Evolutionary conservation across 2,888 invertebrate genomes (phyloP), one percentile per base, ranked within the genome.

Genomic region (Ligdia adustata): DNA sequence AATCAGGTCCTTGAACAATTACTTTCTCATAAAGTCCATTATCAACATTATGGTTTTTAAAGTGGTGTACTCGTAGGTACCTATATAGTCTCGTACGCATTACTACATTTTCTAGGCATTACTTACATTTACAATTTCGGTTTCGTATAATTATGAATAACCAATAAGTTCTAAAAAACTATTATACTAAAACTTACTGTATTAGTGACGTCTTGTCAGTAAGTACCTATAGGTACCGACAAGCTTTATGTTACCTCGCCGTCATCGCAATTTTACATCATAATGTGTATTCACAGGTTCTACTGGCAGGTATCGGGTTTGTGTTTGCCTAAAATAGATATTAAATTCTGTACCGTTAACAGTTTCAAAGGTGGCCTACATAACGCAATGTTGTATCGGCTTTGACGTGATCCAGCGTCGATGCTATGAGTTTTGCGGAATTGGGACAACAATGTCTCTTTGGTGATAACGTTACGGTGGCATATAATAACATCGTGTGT

Each of bases 331-430:
- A 32, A 52, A 55, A 50, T 52, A 55, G 44, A 55, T 55, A 59
- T 55, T 50, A 56, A 56, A 59, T 59, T 59, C 39, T 47, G 22
- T 41, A 35, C 15, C 29, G 27, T 37, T 28, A 29, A 37, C 39
- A 28, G 34, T 48, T 45, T 47, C 59, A 59, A 59, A 59, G 59
- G 56, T 48, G 44, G 47, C 49, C 51, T 53, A 52, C 28, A 52
- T 50, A n/a, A 13, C 20, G 4, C 11, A 4, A 12, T 40, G 33
- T 42, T 52, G 35, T 45, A 41, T 24, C 45, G 50, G 50, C 53
- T 49, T 47, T 52, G 51, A 44, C 18, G 18, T 7, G 20, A 5
- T 9, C 31, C 11, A 41, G 29, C 20, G 13, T 14, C 27, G 32
- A 38, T 9, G 34, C n/a, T 35, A 27, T 20, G 26, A 31, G 18